Percentiles rank a stretch among this genome's conserved stretches.
Evolutionary conservation across 2,888 invertebrate species (phyloP).

Genomic region (Agrypnus murinus): DNA sequence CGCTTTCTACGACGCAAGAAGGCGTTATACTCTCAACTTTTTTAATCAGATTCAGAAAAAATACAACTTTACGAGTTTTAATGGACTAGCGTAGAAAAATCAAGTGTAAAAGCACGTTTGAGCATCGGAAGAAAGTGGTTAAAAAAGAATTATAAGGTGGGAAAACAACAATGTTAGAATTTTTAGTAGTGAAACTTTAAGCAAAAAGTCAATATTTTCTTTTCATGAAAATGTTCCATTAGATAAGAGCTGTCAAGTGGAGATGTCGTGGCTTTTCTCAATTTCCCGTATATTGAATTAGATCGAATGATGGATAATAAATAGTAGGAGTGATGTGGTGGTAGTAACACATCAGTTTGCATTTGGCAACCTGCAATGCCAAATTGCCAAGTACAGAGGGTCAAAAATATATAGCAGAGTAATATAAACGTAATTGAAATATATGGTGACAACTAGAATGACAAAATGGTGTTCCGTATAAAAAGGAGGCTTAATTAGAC

Average conservation of each 20-base stretch:
- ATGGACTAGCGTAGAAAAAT: not conserved
- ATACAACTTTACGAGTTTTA: not conserved
- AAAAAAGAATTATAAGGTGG: not conserved
- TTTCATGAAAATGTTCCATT: conserved; percentile 9
- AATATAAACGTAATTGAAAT: conserved; percentile 26
- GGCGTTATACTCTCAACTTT: conserved; percentile 1
- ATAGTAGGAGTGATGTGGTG: not conserved
- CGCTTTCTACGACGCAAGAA: not conserved
- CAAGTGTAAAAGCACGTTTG: not conserved
- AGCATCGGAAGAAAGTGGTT: not conserved
- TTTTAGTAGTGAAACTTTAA: not conserved
- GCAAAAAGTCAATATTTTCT: conserved; percentile 8
- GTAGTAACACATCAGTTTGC: conserved; percentile 5
- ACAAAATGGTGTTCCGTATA: conserved; percentile 22
- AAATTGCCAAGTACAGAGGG: not conserved
- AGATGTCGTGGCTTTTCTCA: conserved; percentile 18
- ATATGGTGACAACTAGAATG: conserved; percentile 29
- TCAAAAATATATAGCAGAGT: conserved; percentile 5
- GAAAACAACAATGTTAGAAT: not conserved
- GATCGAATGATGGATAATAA: conserved; percentile 3
- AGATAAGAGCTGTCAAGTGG: conserved; percentile 16
- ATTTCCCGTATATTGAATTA: conserved; percentile 13
- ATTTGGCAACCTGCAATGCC: not conserved
- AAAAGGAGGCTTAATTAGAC: conserved; percentile 29
- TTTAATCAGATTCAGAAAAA: conserved; percentile 6